These are phyloP conservation scores for Nipponia nippon DNA, from an alignment of 2,113 vertebrate genomes.

Conservation along the genomic window DNA sequence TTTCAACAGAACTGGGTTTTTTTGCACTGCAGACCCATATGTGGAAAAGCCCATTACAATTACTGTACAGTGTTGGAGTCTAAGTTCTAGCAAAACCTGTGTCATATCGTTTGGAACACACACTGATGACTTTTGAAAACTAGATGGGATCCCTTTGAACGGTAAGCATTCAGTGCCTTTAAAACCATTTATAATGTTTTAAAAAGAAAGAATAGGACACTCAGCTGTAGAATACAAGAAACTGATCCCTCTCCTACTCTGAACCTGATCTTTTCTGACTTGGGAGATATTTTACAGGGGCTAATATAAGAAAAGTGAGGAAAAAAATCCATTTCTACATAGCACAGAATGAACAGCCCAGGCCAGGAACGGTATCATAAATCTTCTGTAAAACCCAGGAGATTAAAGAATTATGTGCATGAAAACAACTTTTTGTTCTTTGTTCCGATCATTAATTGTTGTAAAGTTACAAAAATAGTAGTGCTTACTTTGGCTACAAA, in stretches of 20 bases:
- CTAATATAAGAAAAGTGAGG: neutral
- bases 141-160: neutral
- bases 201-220: neutral
- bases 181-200: neutral
- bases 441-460: neutral
- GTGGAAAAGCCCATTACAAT: conserved; percentile 39
- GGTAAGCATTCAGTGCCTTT: neutral
- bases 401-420: neutral
- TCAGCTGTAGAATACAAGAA: neutral
- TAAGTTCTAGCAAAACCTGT: neutral
- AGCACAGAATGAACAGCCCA: neutral
- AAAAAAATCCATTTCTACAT: neutral
- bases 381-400: neutral
- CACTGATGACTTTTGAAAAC: neutral
- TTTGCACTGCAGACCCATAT: conserved; percentile 10
- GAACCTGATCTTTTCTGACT: neutral
- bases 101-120: conserved; percentile 23
- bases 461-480: neutral
- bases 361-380: neutral
- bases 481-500: neutral
- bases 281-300: neutral
- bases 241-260: neutral
- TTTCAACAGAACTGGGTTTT: neutral
- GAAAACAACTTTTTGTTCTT: neutral
- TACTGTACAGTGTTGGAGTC: conserved; percentile 15